A percentile compares a stretch with the other conserved stretches of the same genome.
Evolutionary conservation across 2,113 vertebrate species (phyloP).

Genomic region (Pseudonaja textilis): DNA sequence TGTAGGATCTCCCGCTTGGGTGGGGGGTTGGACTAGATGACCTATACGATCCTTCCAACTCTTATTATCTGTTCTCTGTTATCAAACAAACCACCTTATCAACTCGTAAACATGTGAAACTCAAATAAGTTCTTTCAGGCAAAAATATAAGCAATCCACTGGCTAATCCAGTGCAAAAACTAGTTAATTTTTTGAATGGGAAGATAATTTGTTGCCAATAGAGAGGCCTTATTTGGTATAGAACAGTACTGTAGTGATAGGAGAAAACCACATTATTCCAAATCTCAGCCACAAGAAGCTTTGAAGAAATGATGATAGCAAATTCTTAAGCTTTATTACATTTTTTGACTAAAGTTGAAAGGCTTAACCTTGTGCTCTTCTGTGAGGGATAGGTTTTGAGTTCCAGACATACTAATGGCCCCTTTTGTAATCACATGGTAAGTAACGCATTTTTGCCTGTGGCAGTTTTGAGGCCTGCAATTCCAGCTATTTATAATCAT

Average conservation of each 20-base stretch:
- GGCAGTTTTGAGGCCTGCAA: slow-evolving; percentile 41
- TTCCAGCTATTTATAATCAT: slow-evolving; percentile 40
- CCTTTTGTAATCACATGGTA: slow-evolving; percentile 29
- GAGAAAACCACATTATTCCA: neutral
- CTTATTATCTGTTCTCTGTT: too few relatives aligned
- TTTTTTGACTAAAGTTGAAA: slow-evolving; percentile 21
- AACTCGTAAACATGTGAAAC: neutral
- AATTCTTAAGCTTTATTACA: neutral
- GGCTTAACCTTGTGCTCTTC: slow-evolving; percentile 9
- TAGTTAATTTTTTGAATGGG: neutral
- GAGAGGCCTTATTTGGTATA: neutral
- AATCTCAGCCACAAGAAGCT: accelerated
- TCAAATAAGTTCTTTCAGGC: neutral
- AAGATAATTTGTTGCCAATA: neutral
- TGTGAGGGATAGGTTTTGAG: slow-evolving; percentile 13
- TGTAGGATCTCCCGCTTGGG: too few relatives aligned
- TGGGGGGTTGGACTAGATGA: too few relatives aligned
- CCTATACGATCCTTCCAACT: too few relatives aligned
- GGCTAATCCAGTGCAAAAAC: neutral
- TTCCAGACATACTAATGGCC: slow-evolving; percentile 25
- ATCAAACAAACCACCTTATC: neutral
- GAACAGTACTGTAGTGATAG: neutral
- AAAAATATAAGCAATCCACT: neutral
- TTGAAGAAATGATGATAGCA: neutral
- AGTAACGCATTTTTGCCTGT: slow-evolving; percentile 1